phyloP scores from a whole-genome alignment of 2,888 invertebrate genomes.

The Agonopterix arenella region DNA sequence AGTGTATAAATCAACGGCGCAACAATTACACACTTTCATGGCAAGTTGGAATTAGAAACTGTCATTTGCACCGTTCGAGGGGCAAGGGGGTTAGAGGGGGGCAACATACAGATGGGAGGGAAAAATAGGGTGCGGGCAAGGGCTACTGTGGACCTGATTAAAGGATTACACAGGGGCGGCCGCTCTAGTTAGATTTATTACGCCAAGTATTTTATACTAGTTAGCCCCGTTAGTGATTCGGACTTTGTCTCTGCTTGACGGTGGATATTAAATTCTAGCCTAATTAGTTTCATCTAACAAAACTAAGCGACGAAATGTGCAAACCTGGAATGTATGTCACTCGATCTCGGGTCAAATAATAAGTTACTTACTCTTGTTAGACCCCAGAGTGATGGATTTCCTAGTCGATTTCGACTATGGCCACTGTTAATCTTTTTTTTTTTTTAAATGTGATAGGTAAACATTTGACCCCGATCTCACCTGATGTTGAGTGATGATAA shows the following conservation, averaged over 20 bases:
- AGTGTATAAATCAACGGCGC: conserved; percentile 74
- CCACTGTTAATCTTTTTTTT: no score
- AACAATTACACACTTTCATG: conserved; percentile 78
- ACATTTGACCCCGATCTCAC: no score
- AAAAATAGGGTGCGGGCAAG: conserved; percentile 72
- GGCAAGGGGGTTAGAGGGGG: conserved; percentile 29
- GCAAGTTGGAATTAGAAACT: conserved; percentile 78
- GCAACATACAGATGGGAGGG: conserved; percentile 50
- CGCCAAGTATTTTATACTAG: conserved; percentile 69
- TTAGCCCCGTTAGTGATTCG: conserved; percentile 39
- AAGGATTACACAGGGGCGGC: conserved; percentile 72
- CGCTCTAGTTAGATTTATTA: conserved; percentile 76
- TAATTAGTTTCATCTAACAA: background rate
- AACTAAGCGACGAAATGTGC: no score
- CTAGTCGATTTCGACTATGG: no score
- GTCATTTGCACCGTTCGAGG: conserved; percentile 77
- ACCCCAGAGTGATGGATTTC: no score
- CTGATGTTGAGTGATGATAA: no score
- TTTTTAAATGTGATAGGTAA: no score
- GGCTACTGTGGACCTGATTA: conserved; percentile 74
- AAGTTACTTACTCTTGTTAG: no score
- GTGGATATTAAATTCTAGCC: background rate
- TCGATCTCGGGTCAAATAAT: no score
- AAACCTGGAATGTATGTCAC: no score
- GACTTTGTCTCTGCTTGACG: background rate